A percentile compares a stretch with the other conserved stretches of the same genome.
phyloP scores from a whole-genome alignment of 2,113 vertebrate genomes.

The Pelmatolapia mariae region DNA sequence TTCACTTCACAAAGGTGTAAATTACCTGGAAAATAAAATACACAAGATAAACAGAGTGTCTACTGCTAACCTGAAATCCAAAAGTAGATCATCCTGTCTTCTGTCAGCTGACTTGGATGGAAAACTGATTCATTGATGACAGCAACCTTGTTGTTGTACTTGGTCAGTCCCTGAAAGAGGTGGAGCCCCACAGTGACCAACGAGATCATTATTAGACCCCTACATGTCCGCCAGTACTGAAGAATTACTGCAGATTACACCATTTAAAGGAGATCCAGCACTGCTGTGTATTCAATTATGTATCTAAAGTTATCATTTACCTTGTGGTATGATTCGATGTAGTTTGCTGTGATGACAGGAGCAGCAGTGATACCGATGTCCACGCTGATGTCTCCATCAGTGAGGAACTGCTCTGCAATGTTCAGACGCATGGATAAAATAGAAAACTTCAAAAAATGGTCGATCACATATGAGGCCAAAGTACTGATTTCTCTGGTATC shows the following conservation, averaged over 20 bases:
- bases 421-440: background rate
- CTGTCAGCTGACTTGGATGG: constrained; percentile 65
- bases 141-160: constrained; percentile 63
- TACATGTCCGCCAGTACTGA: accelerated
- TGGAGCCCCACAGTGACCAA: background rate
- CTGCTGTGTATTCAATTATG: background rate
- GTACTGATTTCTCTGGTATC: background rate
- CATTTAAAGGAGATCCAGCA: background rate
- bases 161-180: constrained; percentile 69
- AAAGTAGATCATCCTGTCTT: constrained; percentile 82
- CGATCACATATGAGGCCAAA: background rate
- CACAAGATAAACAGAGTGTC: background rate
- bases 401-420: constrained; percentile 75
- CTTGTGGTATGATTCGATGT: constrained; percentile 86
- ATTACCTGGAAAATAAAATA: background rate
- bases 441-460: background rate
- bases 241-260: background rate
- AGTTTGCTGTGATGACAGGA: constrained; percentile 74
- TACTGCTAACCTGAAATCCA: constrained; percentile 73
- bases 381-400: constrained; percentile 67
- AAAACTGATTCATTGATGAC: constrained; percentile 66
- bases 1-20: background rate
- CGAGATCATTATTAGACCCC: background rate
- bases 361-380: constrained; percentile 70
- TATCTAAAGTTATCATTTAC: constrained; percentile 23